Conservation (phyloP, 2,888 invertebrate species). For the Acleris literana region DNA sequence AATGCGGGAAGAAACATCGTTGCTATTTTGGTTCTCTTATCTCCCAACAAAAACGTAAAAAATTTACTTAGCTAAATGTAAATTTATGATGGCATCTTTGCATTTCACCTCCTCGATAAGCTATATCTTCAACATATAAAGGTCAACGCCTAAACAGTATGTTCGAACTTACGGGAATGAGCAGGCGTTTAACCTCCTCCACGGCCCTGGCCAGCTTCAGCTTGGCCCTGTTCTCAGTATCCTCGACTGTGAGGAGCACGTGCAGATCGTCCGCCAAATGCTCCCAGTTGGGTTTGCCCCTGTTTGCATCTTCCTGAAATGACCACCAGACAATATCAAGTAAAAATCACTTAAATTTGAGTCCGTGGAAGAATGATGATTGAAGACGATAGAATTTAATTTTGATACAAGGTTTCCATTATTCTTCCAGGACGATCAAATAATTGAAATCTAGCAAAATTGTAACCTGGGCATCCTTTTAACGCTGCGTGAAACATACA, state of each 20-base stretch:
- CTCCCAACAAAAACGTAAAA: too few relatives aligned
- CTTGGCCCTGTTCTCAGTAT: conserved; percentile 98
- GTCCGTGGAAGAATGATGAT: conserved; percentile 1
- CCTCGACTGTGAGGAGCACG: conserved; percentile 99
- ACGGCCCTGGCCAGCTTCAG: conserved; percentile 97
- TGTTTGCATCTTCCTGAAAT: conserved; percentile 97
- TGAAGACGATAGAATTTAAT: neutral
- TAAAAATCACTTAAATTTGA: neutral
- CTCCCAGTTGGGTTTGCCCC: conserved; percentile 99
- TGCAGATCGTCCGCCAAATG: conserved; percentile 99
- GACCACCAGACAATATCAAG: conserved; percentile 40
- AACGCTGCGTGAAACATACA: conserved; percentile 45
- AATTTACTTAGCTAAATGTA: too few relatives aligned
- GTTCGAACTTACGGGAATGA: conserved; percentile 93
- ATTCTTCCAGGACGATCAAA: neutral
- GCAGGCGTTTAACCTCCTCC: conserved; percentile 98
- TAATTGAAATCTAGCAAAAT: conserved; percentile 3
- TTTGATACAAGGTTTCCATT: neutral
- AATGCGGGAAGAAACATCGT: too few relatives aligned
- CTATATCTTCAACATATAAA: too few relatives aligned
- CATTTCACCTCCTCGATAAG: too few relatives aligned
- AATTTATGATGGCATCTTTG: too few relatives aligned
- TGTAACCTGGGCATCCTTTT: conserved; percentile 41
- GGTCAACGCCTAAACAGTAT: neutral
- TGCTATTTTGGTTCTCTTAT: too few relatives aligned